Evolutionary conservation across 1,140 invertebrate species (phyloP), one percentile per base, ranked within the genome.

Genomic region (Drosophila miranda): DNA sequence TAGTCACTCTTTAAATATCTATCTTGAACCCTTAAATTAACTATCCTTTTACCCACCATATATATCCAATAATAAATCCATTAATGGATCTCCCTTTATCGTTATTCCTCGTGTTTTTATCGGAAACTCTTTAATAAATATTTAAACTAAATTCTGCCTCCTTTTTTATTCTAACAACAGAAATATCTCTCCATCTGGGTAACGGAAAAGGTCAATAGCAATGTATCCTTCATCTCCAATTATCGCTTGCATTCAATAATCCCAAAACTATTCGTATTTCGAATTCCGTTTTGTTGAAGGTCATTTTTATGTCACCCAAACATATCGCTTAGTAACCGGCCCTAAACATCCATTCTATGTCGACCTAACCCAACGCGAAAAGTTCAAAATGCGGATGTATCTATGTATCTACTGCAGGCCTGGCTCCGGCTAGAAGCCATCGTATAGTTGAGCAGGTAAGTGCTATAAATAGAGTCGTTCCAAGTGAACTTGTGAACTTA

Each of bases 401-500:
- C 21, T 28, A 38, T 45, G 26, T 55, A 21, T 54, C 51, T 26
- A 26, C 42, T 44, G 44, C 42, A 55, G 53, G 41, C 9, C 16
- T 19, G 19, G 19, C 19, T 19, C 19, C 2, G 19, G 19, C 58
- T 50, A 49, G 52, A 21, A 67, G 48, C 44, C 50, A 49, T 41
- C 34, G 46, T 23, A 48, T 23, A 44, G 63, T 69, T 53, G 64
- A 71, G 74, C 72, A 66, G 69, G 76, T 66, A 51, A 51, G 13
- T 38, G 34, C 82, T 87, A 87, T 87, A 87, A 87, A 87, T 87
- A 87, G 82, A 87, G 78, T 81, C 83, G 82, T 87, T 82, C 46
- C 63, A 78, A 77, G 73, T 81, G 82, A 86, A 86, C 73, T 81
- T 84, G 78, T 84, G 81, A 86, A 84, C 81, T 87, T 77, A 76